These are phyloP conservation scores for Rallus crepitans DNA, from an alignment of 2,797 vertebrate species.

Conservation along the genomic window DNA sequence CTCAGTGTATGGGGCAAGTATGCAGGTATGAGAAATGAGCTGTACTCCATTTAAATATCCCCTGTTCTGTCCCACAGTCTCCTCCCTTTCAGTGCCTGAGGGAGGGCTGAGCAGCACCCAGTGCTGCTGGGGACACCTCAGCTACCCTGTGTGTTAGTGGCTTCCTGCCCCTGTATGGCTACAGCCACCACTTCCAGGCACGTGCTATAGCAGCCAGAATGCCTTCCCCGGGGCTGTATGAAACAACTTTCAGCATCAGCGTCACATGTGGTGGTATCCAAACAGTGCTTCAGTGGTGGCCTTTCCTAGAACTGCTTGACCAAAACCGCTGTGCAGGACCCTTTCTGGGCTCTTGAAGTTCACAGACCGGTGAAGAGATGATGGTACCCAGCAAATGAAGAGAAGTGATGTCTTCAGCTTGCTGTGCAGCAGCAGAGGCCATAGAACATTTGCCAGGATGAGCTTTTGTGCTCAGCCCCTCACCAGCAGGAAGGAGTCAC, in stretches of 20 bases:
- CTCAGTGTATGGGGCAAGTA: rapidly evolving
- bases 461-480: too few relatives aligned
- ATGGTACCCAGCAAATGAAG: background rate
- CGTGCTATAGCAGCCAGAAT: background rate
- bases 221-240: rapidly evolving
- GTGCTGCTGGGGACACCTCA: background rate
- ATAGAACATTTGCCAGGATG: rapidly evolving
- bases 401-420: rapidly evolving
- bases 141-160: background rate
- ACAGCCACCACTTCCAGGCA: background rate
- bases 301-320: background rate
- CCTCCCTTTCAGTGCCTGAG: rapidly evolving
- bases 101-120: rapidly evolving
- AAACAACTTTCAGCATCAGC: rapidly evolving
- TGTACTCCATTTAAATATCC: rapidly evolving
- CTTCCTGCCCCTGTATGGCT: background rate
- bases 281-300: rapidly evolving
- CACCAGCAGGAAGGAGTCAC: rapidly evolving
- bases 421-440: background rate
- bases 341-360: rapidly evolving
- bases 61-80: background rate
- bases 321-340: rapidly evolving
- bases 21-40: rapidly evolving
- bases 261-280: rapidly evolving
- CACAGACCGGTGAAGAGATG: rapidly evolving